Evolutionary conservation across 2,888 invertebrate species (phyloP), one percentile per base, ranked within the genome.

Genomic region (Acronicta aceris): DNA sequence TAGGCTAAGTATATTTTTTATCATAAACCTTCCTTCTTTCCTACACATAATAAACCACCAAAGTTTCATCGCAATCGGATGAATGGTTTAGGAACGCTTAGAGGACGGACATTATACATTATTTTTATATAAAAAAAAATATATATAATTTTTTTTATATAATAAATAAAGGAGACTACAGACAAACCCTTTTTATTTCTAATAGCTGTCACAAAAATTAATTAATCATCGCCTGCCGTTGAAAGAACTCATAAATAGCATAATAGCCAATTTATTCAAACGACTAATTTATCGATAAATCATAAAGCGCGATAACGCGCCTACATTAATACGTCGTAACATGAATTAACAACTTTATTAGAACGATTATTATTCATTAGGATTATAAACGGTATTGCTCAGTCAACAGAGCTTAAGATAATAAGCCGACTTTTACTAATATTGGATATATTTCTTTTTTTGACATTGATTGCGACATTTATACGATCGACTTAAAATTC

Each of bases 321-420:
- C 54, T 52, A 51, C 53, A 54, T 21, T 52, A 56, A 72, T 64
- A 72, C 64, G 9, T 45, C 51, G 53, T 68, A 43, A 68, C 50
- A 55, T 27, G 42, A 59, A 72, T 68, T 68, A 68, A 72, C 65
- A 61, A 57, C 58, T 65, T 59, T 48, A 71, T 61, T 66, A 43
- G 33, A 65, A 17, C 64, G 55, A 63, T 68, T 50, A 60, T 64
- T 64, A 72, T 72, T 72, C 57, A 72, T 72, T 72, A 54, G 49
- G 53, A 60, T 67, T 67, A 55, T 60, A 58, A 54, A 64, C 60
- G 59, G 51, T 57, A 42, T 68, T 43, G 45, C 64, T 60, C 49
- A 60, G 17, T 41, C 38, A 52, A 56, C 71, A 65, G 50, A 54
- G 51, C 45, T 65, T 38, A 25, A 60, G 59, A 71, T 59, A 61